Evolutionary conservation across 2,797 vertebrate species (phyloP), one percentile per base, ranked within the genome.

Genomic region (Argyrosomus regius): DNA sequence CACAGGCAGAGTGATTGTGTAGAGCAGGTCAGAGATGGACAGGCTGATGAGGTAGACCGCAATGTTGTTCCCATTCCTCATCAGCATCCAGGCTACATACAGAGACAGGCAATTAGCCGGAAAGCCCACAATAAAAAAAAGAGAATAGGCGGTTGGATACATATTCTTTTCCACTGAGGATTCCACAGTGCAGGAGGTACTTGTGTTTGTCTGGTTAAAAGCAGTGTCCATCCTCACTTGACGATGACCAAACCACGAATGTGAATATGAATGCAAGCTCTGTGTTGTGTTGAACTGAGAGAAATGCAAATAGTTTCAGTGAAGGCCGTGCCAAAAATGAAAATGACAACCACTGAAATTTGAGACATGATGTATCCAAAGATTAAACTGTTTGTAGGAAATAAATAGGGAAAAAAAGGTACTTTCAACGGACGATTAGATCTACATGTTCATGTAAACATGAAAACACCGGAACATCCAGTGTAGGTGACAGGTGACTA

Each of bases 21-120:
- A 93, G 61, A 94, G 85, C 71, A 93, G 81, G 83, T 95, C 92
- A 13, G 85, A 91, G 14, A 92, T 50, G 0, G 75, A 91, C 35
- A 94, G 77, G 75, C 58, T 88, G 46, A 93, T 5, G 12, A 94
- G 75, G 73, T 94, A 94, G 46, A 90, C 83, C 0, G 87, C 84
- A 26, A 86, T 49, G 60, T 3, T 90, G 63, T 85, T 91, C n/a
- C 91, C 89, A 0, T 77, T 88, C 45, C 22, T 76, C 72, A 83
- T 74, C 64, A 92, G 84, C n/a, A 85, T 78, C 59, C 80, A 92
- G 53, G 91, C 81, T 5, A 88, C 82, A 16, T 87, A 92, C 53
- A 94, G 54, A 57, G 93, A 92, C 72, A 93, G 74, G 66, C 85
- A 92, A 82, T 93, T 93, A 1, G 83, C 87, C 4, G 89, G 88